Percentiles rank a stretch among this genome's conserved stretches.
Evolutionary conservation across 2,797 vertebrate genomes (phyloP).

Genomic region (Dallia pectoralis): DNA sequence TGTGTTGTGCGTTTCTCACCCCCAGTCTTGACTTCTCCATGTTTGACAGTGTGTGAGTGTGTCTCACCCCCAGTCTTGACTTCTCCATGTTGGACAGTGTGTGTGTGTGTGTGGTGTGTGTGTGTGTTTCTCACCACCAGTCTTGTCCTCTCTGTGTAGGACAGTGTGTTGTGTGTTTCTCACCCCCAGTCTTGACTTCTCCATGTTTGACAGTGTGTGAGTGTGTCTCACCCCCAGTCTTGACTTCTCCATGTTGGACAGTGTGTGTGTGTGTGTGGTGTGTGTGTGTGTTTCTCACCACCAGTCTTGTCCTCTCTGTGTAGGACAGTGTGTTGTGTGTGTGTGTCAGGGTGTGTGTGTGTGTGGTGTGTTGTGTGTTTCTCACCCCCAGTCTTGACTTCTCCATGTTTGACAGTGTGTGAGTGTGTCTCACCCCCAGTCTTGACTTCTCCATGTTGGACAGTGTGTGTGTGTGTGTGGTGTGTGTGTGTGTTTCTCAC

Average conservation of each 20-base stretch:
- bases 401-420: slow-evolving; percentile 81
- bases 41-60: slow-evolving; percentile 82
- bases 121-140: slow-evolving; percentile 65
- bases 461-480: too few relatives aligned
- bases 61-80: slow-evolving; percentile 71
- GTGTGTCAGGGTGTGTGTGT: too few relatives aligned
- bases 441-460: slow-evolving; percentile 78
- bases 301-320: too few relatives aligned
- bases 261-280: too few relatives aligned
- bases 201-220: slow-evolving; percentile 80
- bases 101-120: too few relatives aligned
- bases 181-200: slow-evolving; percentile 72
- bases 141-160: slow-evolving; percentile 75
- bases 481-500: slow-evolving; percentile 60
- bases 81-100: slow-evolving; percentile 79
- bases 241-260: slow-evolving; percentile 76
- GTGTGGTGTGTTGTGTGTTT: too few relatives aligned
- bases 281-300: too few relatives aligned
- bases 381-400: slow-evolving; percentile 69
- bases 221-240: slow-evolving; percentile 68
- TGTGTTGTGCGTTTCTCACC: too few relatives aligned
- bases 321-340: slow-evolving; percentile 76
- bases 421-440: slow-evolving; percentile 70
- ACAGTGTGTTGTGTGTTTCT: slow-evolving; percentile 76
- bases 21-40: slow-evolving; percentile 74